Evolutionary conservation across 2,113 vertebrate species (phyloP).

Genomic region (Tragelaphus imberbis): DNA sequence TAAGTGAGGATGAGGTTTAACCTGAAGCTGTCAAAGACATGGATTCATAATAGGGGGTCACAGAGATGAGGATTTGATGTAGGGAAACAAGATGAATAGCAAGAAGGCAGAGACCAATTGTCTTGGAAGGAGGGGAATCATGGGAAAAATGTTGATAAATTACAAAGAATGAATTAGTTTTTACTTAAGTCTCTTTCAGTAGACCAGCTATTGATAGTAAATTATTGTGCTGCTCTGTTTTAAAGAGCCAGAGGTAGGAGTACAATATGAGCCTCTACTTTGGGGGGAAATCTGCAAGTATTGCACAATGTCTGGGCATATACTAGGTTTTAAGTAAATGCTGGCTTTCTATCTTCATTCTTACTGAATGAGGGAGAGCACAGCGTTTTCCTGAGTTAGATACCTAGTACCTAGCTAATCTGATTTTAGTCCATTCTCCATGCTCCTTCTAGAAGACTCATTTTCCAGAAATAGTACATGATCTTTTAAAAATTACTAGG

Average conservation of each 20-base stretch:
- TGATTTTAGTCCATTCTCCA: neutral
- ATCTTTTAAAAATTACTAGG: neutral
- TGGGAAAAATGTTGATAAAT: neutral
- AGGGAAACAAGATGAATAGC: neutral
- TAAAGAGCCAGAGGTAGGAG: neutral
- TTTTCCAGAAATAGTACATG: neutral
- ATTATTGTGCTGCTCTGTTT: neutral
- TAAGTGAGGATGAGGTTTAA: neutral
- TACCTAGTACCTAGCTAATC: neutral
- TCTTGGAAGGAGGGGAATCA: neutral
- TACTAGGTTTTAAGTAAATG: neutral
- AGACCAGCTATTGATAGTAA: neutral
- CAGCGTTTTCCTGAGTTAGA: neutral
- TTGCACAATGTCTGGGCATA: accelerated
- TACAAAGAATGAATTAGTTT: neutral
- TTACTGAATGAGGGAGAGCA: neutral
- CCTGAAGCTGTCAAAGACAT: neutral
- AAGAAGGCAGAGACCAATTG: neutral
- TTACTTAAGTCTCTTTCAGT: neutral
- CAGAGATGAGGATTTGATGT: neutral
- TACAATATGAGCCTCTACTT: neutral
- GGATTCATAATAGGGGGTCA: neutral
- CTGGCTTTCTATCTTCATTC: neutral
- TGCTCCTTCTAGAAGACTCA: neutral
- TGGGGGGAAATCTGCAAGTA: neutral